Evolutionary conservation across 2,797 vertebrate genomes (phyloP).

Genomic region (Ispidina picta): DNA sequence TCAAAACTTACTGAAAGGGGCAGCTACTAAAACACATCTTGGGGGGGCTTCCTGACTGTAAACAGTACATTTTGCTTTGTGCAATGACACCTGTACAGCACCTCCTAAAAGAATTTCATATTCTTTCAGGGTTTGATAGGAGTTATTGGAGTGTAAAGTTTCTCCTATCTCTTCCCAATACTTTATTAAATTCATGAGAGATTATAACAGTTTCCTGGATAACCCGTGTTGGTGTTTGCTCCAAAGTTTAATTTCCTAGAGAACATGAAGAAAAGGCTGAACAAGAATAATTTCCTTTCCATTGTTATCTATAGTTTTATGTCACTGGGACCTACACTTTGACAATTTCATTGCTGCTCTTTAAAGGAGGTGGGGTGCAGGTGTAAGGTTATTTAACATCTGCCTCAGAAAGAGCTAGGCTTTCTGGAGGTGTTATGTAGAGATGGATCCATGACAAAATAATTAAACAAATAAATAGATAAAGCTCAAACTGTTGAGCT

Average conservation of each 20-base stretch:
- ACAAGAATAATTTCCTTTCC: constrained; percentile 13
- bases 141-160: constrained; percentile 50
- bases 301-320: neutral
- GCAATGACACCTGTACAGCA: neutral
- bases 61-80: constrained; percentile 8
- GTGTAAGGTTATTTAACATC: neutral
- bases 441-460: neutral
- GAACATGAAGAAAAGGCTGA: constrained; percentile 11
- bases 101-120: constrained; percentile 39
- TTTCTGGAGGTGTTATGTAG: neutral
- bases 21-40: neutral
- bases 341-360: neutral
- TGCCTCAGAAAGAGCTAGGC: neutral
- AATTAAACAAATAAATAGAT: neutral
- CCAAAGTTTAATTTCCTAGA: constrained; percentile 60
- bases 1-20: neutral
- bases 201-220: constrained; percentile 30
- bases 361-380: neutral
- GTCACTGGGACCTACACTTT: neutral
- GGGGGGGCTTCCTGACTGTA: neutral
- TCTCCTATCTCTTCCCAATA: constrained; percentile 28
- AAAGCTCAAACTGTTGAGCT: neutral
- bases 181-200: constrained; percentile 51
- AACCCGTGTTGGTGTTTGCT: constrained; percentile 46
- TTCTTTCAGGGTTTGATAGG: constrained; percentile 55